These are phyloP conservation scores for Protonibea diacanthus DNA, from an alignment of 2,797 vertebrate genomes.

Conservation along the genomic window DNA sequence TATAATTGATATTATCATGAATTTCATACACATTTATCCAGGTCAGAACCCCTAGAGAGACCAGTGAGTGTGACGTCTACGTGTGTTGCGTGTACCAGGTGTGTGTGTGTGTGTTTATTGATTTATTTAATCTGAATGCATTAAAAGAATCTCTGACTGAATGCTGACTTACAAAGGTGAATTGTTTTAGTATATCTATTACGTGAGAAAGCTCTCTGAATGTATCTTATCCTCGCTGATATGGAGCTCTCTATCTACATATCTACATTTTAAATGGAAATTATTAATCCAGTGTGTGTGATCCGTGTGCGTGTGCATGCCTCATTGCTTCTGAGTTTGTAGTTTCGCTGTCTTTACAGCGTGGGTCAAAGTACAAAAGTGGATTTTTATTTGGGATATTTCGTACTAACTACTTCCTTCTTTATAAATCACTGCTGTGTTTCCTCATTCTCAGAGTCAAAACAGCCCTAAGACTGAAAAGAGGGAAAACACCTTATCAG, in stretches of 20 bases:
- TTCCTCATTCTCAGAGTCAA: slow-evolving; percentile 64
- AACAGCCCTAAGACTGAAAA: not conserved
- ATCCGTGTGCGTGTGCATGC: not conserved
- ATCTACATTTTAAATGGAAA: not conserved
- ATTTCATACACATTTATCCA: not conserved
- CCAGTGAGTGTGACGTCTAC: not conserved
- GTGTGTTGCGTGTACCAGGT: not conserved
- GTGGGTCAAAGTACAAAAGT: slow-evolving; percentile 65
- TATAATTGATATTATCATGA: not conserved
- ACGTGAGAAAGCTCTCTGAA: not conserved
- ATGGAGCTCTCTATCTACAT: not conserved
- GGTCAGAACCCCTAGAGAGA: not conserved
- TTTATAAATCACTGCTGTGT: slow-evolving; percentile 51
- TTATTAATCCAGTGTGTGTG: slow-evolving; percentile 12
- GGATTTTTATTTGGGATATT: slow-evolving; percentile 2
- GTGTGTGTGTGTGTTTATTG: too few species aligned
- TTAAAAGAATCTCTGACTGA: too few species aligned
- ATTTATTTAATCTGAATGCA: too few species aligned
- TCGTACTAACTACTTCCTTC: slow-evolving; percentile 54
- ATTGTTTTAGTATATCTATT: not conserved
- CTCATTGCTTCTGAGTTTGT: slow-evolving; percentile 11
- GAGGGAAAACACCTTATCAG: not conserved
- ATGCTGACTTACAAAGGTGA: too few species aligned
- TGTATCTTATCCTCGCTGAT: not conserved
- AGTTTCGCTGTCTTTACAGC: not conserved